Evolutionary conservation across 2,797 vertebrate genomes (phyloP), one percentile per base, ranked within the genome.

Genomic region (Clarias platycephalus): DNA sequence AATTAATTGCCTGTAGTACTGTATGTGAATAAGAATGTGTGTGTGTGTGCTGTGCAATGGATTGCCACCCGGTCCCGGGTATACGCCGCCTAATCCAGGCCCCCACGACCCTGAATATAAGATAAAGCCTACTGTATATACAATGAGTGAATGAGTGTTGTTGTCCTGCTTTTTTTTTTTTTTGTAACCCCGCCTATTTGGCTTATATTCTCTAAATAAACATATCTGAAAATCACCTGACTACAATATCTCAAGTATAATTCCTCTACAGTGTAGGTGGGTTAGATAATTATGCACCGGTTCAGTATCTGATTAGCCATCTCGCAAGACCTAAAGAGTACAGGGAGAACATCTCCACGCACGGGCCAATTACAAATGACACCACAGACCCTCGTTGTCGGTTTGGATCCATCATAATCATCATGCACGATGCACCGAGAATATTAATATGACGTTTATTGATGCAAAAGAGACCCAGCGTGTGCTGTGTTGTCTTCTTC

Each of bases 361-460:
- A 44, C 26, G 55, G 31, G 37, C 87, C 86, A 88, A 86, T 90
- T 90, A 90, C 87, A 88, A 88, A 90, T 70, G 84, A 82, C 86
- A 87, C 80, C 34, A 8, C 88, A 89, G 89, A 88, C 86, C 88
- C 86, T 85, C 76, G 83, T 83, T 87, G 87, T 89, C 87, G 81
- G 90, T 89, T 77, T 63, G 87, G 57, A 81, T 91, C 88, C 88
- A 88, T 91, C 90, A 89, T 88, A 87, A 91, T 90, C 90, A 90
- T 71, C 80, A 31, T 55, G 86, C n/a, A 55, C 66, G 62, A 79
- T 34, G 83, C 74, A 0, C 75, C 13, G 82, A 86, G 91, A 91
- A 91, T 91, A 87, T 88, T 85, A 92, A 92, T 90, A 85, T 83
- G 88, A 87, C 88, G 20, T 85, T 76, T 88, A 89, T 85, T 86